Evolutionary conservation across 2,888 invertebrate species (phyloP).

Genomic region (Himalopsyche anomala): DNA sequence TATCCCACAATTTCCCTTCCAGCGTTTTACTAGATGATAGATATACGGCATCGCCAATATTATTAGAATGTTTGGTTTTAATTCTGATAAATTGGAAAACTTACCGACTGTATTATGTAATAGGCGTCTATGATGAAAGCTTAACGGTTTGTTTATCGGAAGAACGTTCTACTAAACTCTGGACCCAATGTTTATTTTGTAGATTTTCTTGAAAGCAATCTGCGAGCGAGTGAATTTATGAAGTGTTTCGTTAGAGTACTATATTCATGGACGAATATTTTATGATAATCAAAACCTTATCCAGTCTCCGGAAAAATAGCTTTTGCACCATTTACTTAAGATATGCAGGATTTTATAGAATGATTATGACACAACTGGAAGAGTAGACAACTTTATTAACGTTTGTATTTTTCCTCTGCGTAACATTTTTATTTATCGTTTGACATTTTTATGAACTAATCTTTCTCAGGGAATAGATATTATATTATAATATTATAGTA

Average conservation of each 20-base stretch:
- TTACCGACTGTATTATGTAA: background rate
- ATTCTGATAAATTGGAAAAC: background rate
- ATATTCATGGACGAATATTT: constrained; percentile 32
- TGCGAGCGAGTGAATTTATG: background rate
- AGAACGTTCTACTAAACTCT: background rate
- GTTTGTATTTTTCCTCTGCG: background rate
- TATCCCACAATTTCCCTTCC: background rate
- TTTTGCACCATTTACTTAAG: background rate
- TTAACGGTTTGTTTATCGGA: constrained; percentile 24
- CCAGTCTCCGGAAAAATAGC: constrained; percentile 9
- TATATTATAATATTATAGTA: no score
- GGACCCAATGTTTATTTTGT: background rate
- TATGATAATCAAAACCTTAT: background rate
- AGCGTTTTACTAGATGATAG: background rate
- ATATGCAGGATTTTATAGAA: background rate
- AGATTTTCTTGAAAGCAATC: constrained; percentile 30
- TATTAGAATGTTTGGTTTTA: constrained; percentile 27
- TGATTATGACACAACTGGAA: background rate
- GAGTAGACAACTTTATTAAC: background rate
- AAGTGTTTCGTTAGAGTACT: background rate
- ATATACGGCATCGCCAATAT: constrained; percentile 17
- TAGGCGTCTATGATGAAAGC: background rate
- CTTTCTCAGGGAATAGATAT: no score
- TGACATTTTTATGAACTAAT: no score
- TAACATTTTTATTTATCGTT: no score